Evolutionary conservation across 1,140 invertebrate genomes (phyloP), one percentile per base, ranked within the genome.

Genomic region (Drosophila azteca): DNA sequence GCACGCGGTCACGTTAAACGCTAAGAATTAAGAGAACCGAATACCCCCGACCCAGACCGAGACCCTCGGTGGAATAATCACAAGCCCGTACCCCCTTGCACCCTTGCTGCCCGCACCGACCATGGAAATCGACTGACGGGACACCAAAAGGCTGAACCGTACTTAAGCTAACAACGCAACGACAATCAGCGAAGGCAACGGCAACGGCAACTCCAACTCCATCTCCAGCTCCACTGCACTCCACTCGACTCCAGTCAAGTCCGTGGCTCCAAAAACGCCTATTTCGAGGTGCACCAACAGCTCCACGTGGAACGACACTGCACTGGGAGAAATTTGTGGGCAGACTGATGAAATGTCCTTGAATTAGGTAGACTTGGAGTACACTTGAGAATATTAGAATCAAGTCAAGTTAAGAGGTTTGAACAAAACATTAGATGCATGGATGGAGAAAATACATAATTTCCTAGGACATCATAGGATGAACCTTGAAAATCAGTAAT

Each of bases 81-180:
- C 39, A 49, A 44, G 48, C 60, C 6, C n/a, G 22, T 11, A 13
- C 50, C 50, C 17, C 17, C 17, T 20, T 20, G 17, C 17, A 20
- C 13, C n/a, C 31, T 5, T 5, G 7, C 11, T 20, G 20, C 6
- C 44, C 39, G 1, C 17, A 20, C 24, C 11, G 59, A 55, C 72
- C 50, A 43, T 57, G 64, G 72, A 60, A 68, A 69, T 79, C 49
- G 63, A 62, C 57, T 80, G 79, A 79, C 83, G 85, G 88, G 83
- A 87, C 83, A 87, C 83, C 83, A 83, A 87, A 82, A 72, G 67
- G 70, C 78, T 68, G 78, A 72, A 61, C 82, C 77, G 74, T 81
- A 85, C 73, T 85, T 85, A 87, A 61, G 58, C 75, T 49, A 87
- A 79, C 78, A 85, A 63, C 73, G 46, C 59, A 66, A 51, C 61